Percentiles rank a stretch among this genome's conserved stretches.
These are phyloP conservation scores for Melanotaenia parkinsoni DNA, from an alignment of 2,797 vertebrate species.

Conservation along the genomic window DNA sequence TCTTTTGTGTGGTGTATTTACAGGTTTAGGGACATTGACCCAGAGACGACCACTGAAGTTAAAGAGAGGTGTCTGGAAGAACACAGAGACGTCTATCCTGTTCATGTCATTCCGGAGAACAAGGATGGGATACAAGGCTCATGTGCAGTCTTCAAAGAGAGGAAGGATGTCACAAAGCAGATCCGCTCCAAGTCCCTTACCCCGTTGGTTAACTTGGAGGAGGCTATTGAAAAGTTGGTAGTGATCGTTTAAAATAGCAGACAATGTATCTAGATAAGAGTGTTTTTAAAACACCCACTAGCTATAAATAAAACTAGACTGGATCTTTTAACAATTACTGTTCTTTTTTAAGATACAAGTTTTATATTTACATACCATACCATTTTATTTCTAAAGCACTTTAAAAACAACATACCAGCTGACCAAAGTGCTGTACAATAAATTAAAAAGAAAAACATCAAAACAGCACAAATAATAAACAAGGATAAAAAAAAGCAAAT, in stretches of 20 bases:
- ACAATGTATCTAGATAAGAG: no score
- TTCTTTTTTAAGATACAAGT: no score
- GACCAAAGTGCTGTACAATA: no score
- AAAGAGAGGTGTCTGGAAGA: conserved; percentile 43
- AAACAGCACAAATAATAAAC: no score
- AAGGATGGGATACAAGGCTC: conserved; percentile 92
- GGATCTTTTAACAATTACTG: no score
- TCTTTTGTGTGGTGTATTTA: conserved; percentile 15
- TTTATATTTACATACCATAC: no score
- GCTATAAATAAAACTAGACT: no score
- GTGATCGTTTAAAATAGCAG: neutral
- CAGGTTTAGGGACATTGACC: conserved; percentile 82
- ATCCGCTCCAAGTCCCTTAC: conserved; percentile 82
- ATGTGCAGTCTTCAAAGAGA: conserved; percentile 86
- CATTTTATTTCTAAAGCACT: no score
- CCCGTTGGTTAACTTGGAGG: conserved; percentile 74
- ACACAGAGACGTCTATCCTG: conserved; percentile 87
- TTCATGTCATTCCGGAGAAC: conserved; percentile 87
- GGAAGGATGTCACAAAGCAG: conserved; percentile 83
- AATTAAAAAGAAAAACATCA: no score
- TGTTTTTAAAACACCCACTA: neutral
- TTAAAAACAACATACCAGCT: no score
- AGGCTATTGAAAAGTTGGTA: conserved; percentile 86
- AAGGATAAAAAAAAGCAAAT: no score
- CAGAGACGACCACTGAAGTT: conserved; percentile 85